A percentile compares a stretch with the other conserved stretches of the same genome.
Conservation (phyloP, 1,140 invertebrate genomes). For the Drosophila repletoides region DNA sequence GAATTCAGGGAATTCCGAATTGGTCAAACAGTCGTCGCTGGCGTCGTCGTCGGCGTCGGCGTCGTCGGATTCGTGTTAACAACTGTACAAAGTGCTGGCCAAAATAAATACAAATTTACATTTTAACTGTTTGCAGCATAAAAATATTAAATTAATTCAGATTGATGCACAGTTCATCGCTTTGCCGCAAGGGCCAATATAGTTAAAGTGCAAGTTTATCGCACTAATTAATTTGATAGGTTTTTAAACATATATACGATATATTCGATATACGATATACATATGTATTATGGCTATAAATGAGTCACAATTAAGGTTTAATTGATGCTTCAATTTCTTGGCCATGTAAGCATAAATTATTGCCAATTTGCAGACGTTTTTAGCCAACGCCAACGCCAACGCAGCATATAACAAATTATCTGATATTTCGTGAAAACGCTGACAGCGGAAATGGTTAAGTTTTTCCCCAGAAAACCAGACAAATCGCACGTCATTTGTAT, state of each 20-base stretch:
- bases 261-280: too few relatives aligned
- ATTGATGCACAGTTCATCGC: neutral
- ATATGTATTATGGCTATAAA: neutral
- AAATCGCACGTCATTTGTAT: constrained; percentile 47
- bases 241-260: constrained; percentile 18
- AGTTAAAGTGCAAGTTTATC: constrained; percentile 29
- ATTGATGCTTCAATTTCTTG: neutral
- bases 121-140: constrained; percentile 24
- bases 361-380: neutral
- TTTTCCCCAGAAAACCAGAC: constrained; percentile 59
- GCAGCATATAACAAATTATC: constrained; percentile 65
- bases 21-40: constrained; percentile 16
- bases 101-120: constrained; percentile 36
- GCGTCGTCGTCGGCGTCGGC: too few relatives aligned
- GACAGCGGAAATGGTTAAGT: constrained; percentile 63
- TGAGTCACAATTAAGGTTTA: neutral
- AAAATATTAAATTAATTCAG: constrained; percentile 24
- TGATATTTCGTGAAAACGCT: constrained; percentile 50
- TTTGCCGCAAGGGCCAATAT: too few relatives aligned
- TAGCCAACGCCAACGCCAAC: too few relatives aligned
- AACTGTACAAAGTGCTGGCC: constrained; percentile 32
- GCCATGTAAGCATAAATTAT: neutral
- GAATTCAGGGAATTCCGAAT: constrained; percentile 17
- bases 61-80: too few relatives aligned
- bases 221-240: constrained; percentile 47